Evolutionary conservation across 2,113 vertebrate genomes (phyloP), one percentile per base, ranked within the genome.

Genomic region (Eonycteris spelaea): DNA sequence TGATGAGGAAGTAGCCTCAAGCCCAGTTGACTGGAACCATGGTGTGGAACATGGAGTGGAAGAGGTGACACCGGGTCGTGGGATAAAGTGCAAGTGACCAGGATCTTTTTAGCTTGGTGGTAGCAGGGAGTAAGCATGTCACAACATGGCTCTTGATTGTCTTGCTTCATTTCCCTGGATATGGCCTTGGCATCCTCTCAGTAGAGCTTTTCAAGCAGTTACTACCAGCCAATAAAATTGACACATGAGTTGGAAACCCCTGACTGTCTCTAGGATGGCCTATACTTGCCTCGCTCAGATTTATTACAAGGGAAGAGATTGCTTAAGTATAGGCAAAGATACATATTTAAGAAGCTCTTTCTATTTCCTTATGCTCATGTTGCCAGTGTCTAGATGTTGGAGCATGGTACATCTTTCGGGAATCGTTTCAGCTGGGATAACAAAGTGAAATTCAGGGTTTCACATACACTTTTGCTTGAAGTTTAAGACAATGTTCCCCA

Each of bases 131-230:
- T 5, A 40, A 38, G 30, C 14, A 1, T 8, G 24, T 38, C 33
- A 16, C 5, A 53, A 4, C n/a, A 24, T 43, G 63, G 5, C 59
- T 22, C 12, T 6, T n/a, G n/a, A 13, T 48, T 2, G 1, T 75
- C 51, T 92, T 87, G 92, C 57, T 87, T 94, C 65, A 55, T 92
- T 91, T 92, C 63, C 77, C 67, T 57, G 53, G 73, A 11, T 33
- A 4, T n/a, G 21, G n/a, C 30, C 59, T 84, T 63, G 70, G 67
- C 74, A 40, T 55, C 14, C 73, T 88, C 67, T 67, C 45, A 48
- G 5, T 28, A 67, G 43, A 79, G 45, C 78, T 77, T 73, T 94
- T 65, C 48, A 85, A 71, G 67, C 65, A 88, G 18, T 65, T 77
- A 71, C 26, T 84, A 4, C 40, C 6, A 40, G 80, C 70, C 53